Evolutionary conservation across 2,113 vertebrate species (phyloP).

Genomic region (Heterotis niloticus): DNA sequence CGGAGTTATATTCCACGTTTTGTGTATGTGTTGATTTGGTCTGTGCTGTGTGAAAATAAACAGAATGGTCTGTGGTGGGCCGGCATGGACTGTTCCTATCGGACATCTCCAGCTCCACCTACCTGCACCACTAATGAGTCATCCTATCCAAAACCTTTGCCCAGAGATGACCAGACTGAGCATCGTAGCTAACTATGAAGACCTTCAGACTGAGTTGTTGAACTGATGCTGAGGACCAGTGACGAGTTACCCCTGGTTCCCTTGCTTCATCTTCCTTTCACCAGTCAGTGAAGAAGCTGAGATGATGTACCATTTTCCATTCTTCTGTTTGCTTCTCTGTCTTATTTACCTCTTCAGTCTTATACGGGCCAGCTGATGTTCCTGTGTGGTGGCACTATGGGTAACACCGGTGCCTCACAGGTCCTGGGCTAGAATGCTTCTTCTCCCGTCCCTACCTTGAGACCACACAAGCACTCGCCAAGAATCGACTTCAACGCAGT

Average conservation of each 20-base stretch:
- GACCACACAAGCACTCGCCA: too few relatives aligned
- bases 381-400: too few relatives aligned
- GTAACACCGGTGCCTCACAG: too few relatives aligned
- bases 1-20: conserved; percentile 32
- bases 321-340: too few relatives aligned
- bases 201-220: neutral
- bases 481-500: too few relatives aligned
- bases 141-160: conserved; percentile 15
- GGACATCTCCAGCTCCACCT: neutral
- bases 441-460: too few relatives aligned
- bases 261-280: too few relatives aligned
- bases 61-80: neutral
- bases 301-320: too few relatives aligned
- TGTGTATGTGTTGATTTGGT: conserved; percentile 36
- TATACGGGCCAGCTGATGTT: too few relatives aligned
- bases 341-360: neutral
- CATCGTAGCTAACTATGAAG: conserved; percentile 8
- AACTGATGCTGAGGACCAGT: neutral
- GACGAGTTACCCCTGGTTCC: too few relatives aligned
- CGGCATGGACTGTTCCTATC: conserved; percentile 7
- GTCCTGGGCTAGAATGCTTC: too few relatives aligned
- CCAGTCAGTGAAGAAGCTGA: too few relatives aligned
- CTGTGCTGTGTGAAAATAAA: conserved; percentile 45
- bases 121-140: conserved; percentile 33
- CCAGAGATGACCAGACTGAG: conserved; percentile 9